A percentile compares a stretch with the other conserved stretches of the same genome.
Evolutionary conservation across 2,113 vertebrate species (phyloP).

Genomic region (Bos javanicus): DNA sequence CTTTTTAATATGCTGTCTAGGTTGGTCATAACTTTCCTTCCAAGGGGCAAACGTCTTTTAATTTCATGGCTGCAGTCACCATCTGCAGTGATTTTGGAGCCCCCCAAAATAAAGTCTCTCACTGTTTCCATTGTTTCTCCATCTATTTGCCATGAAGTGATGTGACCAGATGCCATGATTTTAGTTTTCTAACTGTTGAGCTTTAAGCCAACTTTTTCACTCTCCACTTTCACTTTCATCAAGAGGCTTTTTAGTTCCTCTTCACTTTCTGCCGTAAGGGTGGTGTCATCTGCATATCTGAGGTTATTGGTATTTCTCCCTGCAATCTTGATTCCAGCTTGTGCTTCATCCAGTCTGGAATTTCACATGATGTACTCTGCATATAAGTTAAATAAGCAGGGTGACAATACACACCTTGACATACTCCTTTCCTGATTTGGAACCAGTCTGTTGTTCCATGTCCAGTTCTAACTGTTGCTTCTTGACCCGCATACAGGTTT

Average conservation of each 20-base stretch:
- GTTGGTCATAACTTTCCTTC: background rate
- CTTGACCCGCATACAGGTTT: background rate
- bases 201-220: background rate
- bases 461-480: background rate
- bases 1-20: background rate
- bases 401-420: background rate
- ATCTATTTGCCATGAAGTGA: background rate
- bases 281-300: background rate
- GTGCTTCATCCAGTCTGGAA: background rate
- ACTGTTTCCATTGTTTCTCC: background rate
- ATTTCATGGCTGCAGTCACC: background rate
- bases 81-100: background rate
- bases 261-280: background rate
- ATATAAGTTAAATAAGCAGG: background rate
- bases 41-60: background rate
- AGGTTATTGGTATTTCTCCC: background rate
- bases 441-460: background rate
- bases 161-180: background rate
- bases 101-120: background rate
- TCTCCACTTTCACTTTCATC: background rate
- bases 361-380: background rate
- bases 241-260: background rate
- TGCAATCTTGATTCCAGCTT: background rate
- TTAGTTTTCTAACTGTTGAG: background rate
- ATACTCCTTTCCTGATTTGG: background rate